Evolutionary conservation across 2,888 invertebrate species (phyloP).

Genomic region (Drosophila peninsularis): DNA sequence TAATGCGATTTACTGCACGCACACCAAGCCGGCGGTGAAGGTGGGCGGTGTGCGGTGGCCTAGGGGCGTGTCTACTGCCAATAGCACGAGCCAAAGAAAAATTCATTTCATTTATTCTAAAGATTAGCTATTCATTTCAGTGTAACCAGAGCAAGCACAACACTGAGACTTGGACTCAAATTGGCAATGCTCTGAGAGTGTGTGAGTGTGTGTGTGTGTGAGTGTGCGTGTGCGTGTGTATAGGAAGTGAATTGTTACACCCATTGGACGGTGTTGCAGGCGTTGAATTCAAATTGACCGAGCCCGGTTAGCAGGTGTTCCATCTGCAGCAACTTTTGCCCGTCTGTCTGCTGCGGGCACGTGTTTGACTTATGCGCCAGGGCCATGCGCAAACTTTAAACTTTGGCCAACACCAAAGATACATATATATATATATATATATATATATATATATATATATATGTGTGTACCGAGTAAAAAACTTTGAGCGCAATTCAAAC

Average conservation of each 20-base stretch:
- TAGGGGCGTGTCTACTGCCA: slow-evolving; percentile 24
- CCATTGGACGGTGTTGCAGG: slow-evolving; percentile 51
- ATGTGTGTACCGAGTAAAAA: slow-evolving; percentile 50
- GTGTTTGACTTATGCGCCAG: slow-evolving; percentile 73
- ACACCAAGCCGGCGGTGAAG: not conserved
- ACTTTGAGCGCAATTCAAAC: slow-evolving; percentile 55
- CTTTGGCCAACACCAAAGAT: slow-evolving; percentile 45
- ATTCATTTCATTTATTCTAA: slow-evolving; percentile 77
- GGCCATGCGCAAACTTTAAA: slow-evolving; percentile 68
- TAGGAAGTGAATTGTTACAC: slow-evolving; percentile 62
- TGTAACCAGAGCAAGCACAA: slow-evolving; percentile 21
- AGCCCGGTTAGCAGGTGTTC: slow-evolving; percentile 69
- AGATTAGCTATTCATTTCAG: slow-evolving; percentile 79
- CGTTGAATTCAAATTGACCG: slow-evolving; percentile 58
- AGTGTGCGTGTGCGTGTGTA: slow-evolving; percentile 12
- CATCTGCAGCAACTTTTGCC: slow-evolving; percentile 43
- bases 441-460: slow-evolving; percentile 1
- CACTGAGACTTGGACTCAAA: slow-evolving; percentile 2
- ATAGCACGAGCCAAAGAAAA: slow-evolving; percentile 47
- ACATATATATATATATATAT: slow-evolving; percentile 8
- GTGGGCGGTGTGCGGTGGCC: not conserved
- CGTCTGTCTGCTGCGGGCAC: slow-evolving; percentile 52
- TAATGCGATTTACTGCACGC: slow-evolving; percentile 74
- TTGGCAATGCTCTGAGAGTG: not conserved
- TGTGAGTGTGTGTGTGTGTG: not conserved